A percentile compares a stretch with the other conserved stretches of the same genome.
Evolutionary conservation across 2,888 invertebrate species (phyloP).

Genomic region (Agapostemon virescens): DNA sequence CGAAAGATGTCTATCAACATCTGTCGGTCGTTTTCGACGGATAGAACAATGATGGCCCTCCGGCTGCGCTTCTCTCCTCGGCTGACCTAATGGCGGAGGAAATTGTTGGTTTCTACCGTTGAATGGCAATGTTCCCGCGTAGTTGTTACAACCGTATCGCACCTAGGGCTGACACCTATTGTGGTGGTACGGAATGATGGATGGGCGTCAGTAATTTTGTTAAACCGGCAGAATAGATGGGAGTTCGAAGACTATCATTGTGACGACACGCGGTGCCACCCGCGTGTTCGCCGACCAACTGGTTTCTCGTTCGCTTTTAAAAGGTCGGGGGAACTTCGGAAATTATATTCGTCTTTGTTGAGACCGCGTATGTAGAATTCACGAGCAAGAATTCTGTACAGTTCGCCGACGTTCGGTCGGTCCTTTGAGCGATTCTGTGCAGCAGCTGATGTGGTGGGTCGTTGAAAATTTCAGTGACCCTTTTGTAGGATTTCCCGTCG

Average conservation of each 20-base stretch:
- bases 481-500: not conserved
- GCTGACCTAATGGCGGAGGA: slow-evolving; percentile 44
- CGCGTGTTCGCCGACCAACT: not conserved
- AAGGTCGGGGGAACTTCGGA: not conserved
- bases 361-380: not conserved
- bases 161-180: slow-evolving; percentile 38
- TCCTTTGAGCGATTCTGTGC: not conserved
- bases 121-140: slow-evolving; percentile 25
- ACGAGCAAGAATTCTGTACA: not conserved
- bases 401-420: not conserved
- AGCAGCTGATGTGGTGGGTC: not conserved
- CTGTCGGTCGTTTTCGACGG: slow-evolving; percentile 40
- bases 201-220: slow-evolving; percentile 42
- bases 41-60: slow-evolving; percentile 37
- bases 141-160: slow-evolving; percentile 24
- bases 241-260: not conserved
- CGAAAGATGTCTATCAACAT: slow-evolving; percentile 50
- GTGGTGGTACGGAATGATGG: slow-evolving; percentile 26
- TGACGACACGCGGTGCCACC: slow-evolving; percentile 8
- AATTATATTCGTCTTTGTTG: not conserved
- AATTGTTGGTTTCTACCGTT: slow-evolving; percentile 35
- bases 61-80: slow-evolving; percentile 33
- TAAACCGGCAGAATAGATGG: slow-evolving; percentile 3
- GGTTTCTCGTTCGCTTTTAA: not conserved
- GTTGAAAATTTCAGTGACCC: not conserved